Conservation (phyloP, 2,888 invertebrate species). For the Papilio protenor region DNA sequence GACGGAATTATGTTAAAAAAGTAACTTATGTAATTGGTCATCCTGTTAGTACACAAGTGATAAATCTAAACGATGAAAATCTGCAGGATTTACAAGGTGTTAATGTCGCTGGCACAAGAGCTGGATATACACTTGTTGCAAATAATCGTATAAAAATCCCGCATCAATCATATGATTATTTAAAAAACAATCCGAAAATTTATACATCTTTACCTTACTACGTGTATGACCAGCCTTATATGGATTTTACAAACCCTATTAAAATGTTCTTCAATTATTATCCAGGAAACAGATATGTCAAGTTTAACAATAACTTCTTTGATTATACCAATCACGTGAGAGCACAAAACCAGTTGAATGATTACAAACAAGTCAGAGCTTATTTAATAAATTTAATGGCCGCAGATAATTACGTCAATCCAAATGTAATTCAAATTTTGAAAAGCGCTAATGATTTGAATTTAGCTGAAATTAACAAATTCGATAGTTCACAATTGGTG, state of each 20-base stretch:
- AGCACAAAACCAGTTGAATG: background rate
- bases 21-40: background rate
- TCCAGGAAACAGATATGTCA: background rate
- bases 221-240: background rate
- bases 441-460: constrained; percentile 26
- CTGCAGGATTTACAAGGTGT: background rate
- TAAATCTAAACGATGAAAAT: background rate
- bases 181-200: background rate
- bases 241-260: background rate
- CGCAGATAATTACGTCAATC: constrained; percentile 18
- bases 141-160: constrained; percentile 11
- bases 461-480: constrained; percentile 17
- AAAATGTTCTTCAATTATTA: constrained; percentile 13
- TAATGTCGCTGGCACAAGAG: background rate
- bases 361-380: background rate
- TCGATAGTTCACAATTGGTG: constrained; percentile 22
- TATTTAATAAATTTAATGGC: constrained; percentile 25
- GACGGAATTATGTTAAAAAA: background rate
- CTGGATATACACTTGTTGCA: background rate
- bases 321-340: background rate
- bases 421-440: constrained; percentile 11
- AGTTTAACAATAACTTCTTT: constrained; percentile 12
- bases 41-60: background rate
- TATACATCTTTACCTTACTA: background rate
- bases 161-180: background rate